Evolutionary conservation across 2,888 invertebrate genomes (phyloP).

Genomic region (Adelognathus sp.): DNA sequence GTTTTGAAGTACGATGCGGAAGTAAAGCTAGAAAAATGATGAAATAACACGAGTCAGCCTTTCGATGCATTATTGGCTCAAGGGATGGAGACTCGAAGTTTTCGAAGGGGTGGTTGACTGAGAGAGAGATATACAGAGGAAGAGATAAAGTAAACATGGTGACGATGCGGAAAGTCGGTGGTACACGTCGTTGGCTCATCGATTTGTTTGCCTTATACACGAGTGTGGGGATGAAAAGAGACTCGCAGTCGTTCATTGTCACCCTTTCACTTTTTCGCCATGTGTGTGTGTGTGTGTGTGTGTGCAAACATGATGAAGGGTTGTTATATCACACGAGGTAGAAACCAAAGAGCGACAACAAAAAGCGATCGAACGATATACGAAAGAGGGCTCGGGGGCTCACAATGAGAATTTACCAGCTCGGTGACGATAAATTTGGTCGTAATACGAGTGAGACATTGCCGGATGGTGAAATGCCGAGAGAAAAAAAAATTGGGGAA

Average conservation of each 20-base stretch:
- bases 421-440: slow-evolving; percentile 30
- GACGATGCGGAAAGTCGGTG: slow-evolving; percentile 25
- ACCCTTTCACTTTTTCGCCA: neutral
- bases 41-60: slow-evolving; percentile 27
- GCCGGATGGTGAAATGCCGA: neutral
- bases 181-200: slow-evolving; percentile 35
- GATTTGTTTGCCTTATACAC: slow-evolving; percentile 29
- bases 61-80: slow-evolving; percentile 31
- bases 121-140: neutral
- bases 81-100: neutral
- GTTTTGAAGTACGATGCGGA: too few relatives aligned
- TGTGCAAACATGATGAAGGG: neutral
- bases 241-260: neutral
- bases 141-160: slow-evolving; percentile 16
- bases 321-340: neutral
- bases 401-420: slow-evolving; percentile 23
- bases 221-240: neutral
- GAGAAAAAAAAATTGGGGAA: neutral
- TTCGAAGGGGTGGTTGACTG: neutral
- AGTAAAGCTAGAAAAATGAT: too few relatives aligned
- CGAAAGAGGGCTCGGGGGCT: neutral
- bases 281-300: slow-evolving; percentile 10
- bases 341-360: neutral
- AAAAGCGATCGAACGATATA: slow-evolving; percentile 1
- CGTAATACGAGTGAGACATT: slow-evolving; percentile 9